Evolutionary conservation across 1,140 invertebrate genomes (phyloP), one percentile per base, ranked within the genome.

Genomic region (Chelonus insularis): DNA sequence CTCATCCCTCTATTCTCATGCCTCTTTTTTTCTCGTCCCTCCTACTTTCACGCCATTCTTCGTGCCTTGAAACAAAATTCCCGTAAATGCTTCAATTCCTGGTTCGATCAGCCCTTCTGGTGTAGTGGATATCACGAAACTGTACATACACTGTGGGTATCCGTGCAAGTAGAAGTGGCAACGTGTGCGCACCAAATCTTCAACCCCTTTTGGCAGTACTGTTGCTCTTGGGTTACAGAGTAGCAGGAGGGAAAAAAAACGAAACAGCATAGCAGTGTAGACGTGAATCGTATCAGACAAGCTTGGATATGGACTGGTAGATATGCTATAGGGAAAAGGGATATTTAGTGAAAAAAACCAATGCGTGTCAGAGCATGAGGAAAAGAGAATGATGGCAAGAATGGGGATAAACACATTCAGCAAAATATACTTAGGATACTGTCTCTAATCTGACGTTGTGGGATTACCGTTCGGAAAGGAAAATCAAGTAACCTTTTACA

Each of bases 331-430:
- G n/a, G n/a, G n/a, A n/a, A n/a, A n/a, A n/a, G n/a, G n/a, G n/a
- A n/a, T 29, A 4, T 29, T 29, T 7, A 29, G 25, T 3, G 25
- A 4, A 29, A 29, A 29, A 4, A 29, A 29, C 25, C 50, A 16
- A 25, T 41, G 21, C 16, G 32, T 32, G 11, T 25, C 16, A 32
- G 12, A 11, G 16, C 7, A 56, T 18, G 7, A 45, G 48, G 29
- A 25, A 23, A 63, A 52, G 39, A 12, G 21, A 25, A 56, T 56
- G 12, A 9, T 21, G 23, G 56, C 57, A 48, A 56, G 52, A 50
- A 55, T 66, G 67, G 66, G 68, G 68, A 65, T 66, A 66, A 70
- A 68, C 68, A 62, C 68, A 71, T 69, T 72, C 68, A 72, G 68
- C 69, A 63, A 64, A 62, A 66, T 66, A 67, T 64, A 64, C 56